Evolutionary conservation across 1,140 invertebrate species (phyloP).

Genomic region (Drosophila asahinai): DNA sequence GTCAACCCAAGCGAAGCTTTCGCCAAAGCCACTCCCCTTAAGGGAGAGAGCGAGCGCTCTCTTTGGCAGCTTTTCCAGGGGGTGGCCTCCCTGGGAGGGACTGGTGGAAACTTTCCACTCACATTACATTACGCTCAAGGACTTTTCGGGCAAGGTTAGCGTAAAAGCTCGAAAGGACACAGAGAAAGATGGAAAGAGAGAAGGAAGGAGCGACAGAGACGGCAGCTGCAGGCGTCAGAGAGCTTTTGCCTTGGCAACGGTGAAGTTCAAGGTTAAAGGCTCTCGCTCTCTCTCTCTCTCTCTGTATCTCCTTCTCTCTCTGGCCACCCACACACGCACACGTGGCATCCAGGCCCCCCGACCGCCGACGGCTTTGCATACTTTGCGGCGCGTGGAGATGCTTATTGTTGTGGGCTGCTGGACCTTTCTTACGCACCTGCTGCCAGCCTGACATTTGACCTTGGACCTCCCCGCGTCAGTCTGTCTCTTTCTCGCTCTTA

Average conservation of each 20-base stretch:
- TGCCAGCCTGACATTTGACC: conserved; percentile 59
- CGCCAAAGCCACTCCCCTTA: conserved; percentile 32
- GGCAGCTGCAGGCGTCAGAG: conserved; percentile 17
- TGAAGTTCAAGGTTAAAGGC: conserved; percentile 81
- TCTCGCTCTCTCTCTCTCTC: not conserved
- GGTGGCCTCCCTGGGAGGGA: not conserved
- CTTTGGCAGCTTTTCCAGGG: conserved; percentile 14
- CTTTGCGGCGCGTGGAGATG: conserved; percentile 74
- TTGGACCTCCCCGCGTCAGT: conserved; percentile 29
- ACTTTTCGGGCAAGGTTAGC: conserved; percentile 68
- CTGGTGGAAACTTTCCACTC: conserved; percentile 59
- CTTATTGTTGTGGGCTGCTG: conserved; percentile 65
- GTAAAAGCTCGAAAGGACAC: conserved; percentile 56
- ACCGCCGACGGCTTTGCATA: conserved; percentile 56
- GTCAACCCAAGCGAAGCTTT: conserved; percentile 68
- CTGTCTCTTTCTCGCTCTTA: not conserved
- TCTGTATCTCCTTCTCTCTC: not conserved
- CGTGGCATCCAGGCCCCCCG: conserved; percentile 19
- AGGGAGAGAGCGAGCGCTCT: conserved; percentile 33
- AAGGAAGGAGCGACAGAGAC: conserved; percentile 8
- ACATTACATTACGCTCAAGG: conserved; percentile 64
- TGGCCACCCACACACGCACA: conserved; percentile 40
- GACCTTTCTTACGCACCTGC: conserved; percentile 69
- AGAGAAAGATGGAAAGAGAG: not conserved
- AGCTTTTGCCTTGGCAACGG: conserved; percentile 66